Base-by-base conservation (phyloP, 2,113 vertebrate genomes). In the Trachemys scripta region DNA sequence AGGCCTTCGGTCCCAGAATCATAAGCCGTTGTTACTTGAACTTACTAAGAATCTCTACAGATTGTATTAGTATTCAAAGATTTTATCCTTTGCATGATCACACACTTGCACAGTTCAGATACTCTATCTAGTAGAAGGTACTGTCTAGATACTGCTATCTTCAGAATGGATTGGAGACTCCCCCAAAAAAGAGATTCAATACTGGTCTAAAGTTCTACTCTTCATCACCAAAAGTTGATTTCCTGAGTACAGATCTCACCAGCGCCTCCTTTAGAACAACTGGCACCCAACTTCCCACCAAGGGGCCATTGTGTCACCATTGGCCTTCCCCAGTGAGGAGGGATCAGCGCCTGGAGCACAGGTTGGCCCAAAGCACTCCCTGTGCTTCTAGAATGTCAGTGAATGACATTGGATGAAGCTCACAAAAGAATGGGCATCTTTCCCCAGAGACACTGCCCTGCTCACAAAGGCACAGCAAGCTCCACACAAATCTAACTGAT, bases 401-500 rank as follows among this genome's bases (percentile, higher is more conserved):
- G 14, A n/a, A 80, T 72, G 10, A 62, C 92, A 51, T 42, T 90
- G 35, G 45, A 62, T 84, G 56, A 25, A 92, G 72, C 8, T 95
- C 82, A 53, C 82, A 80, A 92, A 75, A 94, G 93, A 92, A 14
- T 69, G 82, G 57, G 83, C 6, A 59, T 95, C 96, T 89, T 78
- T 65, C 83, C 81, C 90, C 78, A 47, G n/a, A 96, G 47, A 88
- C 80, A 90, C 5, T 88, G 25, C 25, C 1, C 53, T 92, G 16
- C 6, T 2, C 80, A 20, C 9, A 56, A 62, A 31, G 57, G 86
- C 35, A 25, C 89, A 92, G 53, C 53, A 90, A 38, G 50, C 75
- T 93, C 45, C 24, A 88, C 92, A 90, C 35, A 96, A 96, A 84
- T 89, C 53, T 94, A 69, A n/a, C 62, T 91, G 81, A 93, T 81